Base-by-base conservation (phyloP, 1,140 invertebrate genomes). In the Lordiphosa stackelbergi region DNA sequence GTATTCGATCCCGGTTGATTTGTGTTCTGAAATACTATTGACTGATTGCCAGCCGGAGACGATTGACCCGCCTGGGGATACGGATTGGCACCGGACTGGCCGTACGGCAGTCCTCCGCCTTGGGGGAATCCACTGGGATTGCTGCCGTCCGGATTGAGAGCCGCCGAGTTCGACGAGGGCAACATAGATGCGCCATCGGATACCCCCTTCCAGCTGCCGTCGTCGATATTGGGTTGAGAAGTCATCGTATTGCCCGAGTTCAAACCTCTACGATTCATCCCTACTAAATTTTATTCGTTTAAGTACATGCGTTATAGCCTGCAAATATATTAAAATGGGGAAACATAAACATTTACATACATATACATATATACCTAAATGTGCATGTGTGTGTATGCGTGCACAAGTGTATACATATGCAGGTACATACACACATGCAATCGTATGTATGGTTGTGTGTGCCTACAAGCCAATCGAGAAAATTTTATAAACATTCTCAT, bases 1-100 rank as follows among this genome's bases (percentile, higher is more conserved):
- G 93, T 93, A 53, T 90, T 92, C 19, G 92, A 93, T 36, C 93
- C 92, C 4, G 93, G 92, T 53, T 91, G 91, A 47, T 92, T 92
- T 11, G 90, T 90, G 24, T 90, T 91, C 74, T 92, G 92, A 83
- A 92, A 92, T 35, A 90, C 91, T 19, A 92, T 91, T 45, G 92
- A 92, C 79, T 92, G 92, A 51, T 91, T 92, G 24, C 91, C 91
- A 57, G 90, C 91, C 38, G 92, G 91, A 57, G 90, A 90, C 35
- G 90, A 90, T 69, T 90, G 90, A 12, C 87, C 87, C 22, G 79
- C 68, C 48, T 86, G 84, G 54, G 85, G 78, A 69, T 87, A 88
- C 12, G 84, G 85, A 41, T 85, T 73, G 8, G 71, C 74, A 31
- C 69, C 64, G 0, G 78, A 69, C 7, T 31, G 28, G 45, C 79